Evolutionary conservation across 2,113 vertebrate genomes (phyloP).

Genomic region (Scolopax mira): DNA sequence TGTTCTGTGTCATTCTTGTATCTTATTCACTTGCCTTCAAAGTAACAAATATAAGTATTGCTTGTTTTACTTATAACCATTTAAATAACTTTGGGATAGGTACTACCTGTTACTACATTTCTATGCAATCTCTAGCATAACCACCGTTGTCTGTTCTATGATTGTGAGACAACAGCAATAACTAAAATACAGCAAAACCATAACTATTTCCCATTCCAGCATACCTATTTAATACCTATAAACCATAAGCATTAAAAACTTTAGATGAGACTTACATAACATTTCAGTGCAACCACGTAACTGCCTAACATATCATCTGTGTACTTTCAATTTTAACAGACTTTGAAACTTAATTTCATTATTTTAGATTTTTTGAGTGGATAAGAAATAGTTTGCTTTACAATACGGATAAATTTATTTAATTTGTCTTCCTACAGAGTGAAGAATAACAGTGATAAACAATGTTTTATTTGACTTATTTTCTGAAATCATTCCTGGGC

Average conservation of each 20-base stretch:
- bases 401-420: background rate
- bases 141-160: background rate
- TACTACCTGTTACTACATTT: background rate
- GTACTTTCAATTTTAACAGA: background rate
- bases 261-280: background rate
- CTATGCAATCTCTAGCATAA: background rate
- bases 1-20: background rate
- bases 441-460: background rate
- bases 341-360: background rate
- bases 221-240: background rate
- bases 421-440: background rate
- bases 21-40: background rate
- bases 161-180: background rate
- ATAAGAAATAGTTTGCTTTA: background rate
- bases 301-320: background rate
- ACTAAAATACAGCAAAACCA: background rate
- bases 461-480: background rate
- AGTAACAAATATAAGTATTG: background rate
- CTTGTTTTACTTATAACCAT: background rate
- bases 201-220: background rate
- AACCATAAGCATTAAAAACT: background rate
- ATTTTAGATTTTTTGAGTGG: background rate
- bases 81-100: background rate
- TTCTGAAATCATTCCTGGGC: background rate
- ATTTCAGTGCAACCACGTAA: background rate